These are phyloP conservation scores for Leptura quadrifasciata DNA, from an alignment of 2,888 invertebrate species.

Conservation along the genomic window DNA sequence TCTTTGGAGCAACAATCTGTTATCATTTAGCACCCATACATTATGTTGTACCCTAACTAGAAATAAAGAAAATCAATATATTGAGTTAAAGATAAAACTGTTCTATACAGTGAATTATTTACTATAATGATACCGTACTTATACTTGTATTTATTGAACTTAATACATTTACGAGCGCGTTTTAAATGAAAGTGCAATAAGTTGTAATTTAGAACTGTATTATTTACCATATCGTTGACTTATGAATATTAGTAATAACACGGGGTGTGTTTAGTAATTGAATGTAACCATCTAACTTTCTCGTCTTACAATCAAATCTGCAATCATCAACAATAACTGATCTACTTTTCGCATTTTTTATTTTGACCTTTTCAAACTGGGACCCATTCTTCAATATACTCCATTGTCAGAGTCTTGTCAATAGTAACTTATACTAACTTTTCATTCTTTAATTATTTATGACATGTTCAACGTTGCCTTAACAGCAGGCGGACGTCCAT, in stretches of 20 bases:
- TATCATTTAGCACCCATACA: too few relatives aligned
- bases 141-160: too few relatives aligned
- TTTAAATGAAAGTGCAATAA: neutral
- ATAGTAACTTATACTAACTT: conserved; percentile 6
- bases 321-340: neutral
- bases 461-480: neutral
- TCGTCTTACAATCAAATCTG: conserved; percentile 1
- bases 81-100: too few relatives aligned
- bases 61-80: too few relatives aligned
- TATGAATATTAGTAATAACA: neutral
- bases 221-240: neutral
- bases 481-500: neutral
- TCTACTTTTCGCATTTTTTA: neutral
- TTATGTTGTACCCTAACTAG: too few relatives aligned
- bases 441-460: neutral
- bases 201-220: neutral
- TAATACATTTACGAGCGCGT: too few relatives aligned
- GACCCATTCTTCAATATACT: neutral
- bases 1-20: too few relatives aligned
- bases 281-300: neutral
- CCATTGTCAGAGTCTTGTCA: neutral
- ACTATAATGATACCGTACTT: too few relatives aligned
- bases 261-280: neutral
- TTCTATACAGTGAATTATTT: too few relatives aligned
- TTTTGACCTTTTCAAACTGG: neutral